Base-by-base conservation (phyloP, 2,888 invertebrate species). In the Megalurothrips usitatus region DNA sequence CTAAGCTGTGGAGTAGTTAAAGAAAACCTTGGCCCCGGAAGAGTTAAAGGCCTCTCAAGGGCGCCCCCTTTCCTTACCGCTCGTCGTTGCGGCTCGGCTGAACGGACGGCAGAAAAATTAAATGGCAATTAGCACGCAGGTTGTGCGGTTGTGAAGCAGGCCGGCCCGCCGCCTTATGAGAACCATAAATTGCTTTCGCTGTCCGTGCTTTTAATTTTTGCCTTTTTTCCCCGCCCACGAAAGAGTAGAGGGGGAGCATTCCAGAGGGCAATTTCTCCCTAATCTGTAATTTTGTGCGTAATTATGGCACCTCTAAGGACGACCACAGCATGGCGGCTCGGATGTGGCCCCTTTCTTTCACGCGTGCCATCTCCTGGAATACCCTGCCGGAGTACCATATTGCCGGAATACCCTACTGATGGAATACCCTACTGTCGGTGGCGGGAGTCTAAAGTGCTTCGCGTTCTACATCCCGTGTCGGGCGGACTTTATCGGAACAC, bases 281-380 rank as follows among this genome's bases (percentile, higher is more conserved):
- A 75, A 75, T 75, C 68, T 75, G 68, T 75, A 75, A 75, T 75
- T 75, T 75, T 26, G 11, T 1, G 23, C n/a, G 68, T 75, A 75
- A 75, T 75, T 75, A 68, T 68, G n/a, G 26, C 23, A 17, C 10
- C 68, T 26, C 23, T 23, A 26, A 75, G 34, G 19, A 58, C 58
- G 19, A 19, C 58, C 58, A 14, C 58, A 58, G 1, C 17, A 58
- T 17, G 0, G 58, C 34, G 6, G 34, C 34, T 43, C 34, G 34
- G 34, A 6, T 19, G 19, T 17, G 58, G 58, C 58, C 34, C 34
- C 34, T 43, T 43, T 43, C 34, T 43, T 6, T 43, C 34, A 43
- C 34, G 34, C 34, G 34, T n/a, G n/a, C n/a, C n/a, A n/a, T n/a
- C n/a, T n/a, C n/a, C n/a, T n/a, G n/a, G n/a, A n/a, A n/a, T n/a